Percentiles rank a stretch among this genome's conserved stretches.
Conservation (phyloP, 1,140 invertebrate species). For the Propsilocerus akamusi region DNA sequence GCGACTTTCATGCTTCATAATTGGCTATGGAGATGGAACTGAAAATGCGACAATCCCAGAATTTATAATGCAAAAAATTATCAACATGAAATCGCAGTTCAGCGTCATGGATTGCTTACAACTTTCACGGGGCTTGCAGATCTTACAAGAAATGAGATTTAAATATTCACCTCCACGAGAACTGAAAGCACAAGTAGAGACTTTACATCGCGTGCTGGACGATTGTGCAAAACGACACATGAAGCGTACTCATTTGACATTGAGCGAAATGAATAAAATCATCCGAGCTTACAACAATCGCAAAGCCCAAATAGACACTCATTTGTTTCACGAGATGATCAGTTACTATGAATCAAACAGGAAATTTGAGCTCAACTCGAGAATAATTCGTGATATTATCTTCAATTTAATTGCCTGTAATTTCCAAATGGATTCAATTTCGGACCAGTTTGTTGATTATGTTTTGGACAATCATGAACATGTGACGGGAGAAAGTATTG, state of each 20-base stretch:
- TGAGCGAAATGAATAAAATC: constrained; percentile 16
- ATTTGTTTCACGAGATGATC: constrained; percentile 13
- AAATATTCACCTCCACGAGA: constrained; percentile 12
- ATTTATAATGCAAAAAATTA: constrained; percentile 17
- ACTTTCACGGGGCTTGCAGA: constrained; percentile 19
- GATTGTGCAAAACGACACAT: constrained; percentile 14
- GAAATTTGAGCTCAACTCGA: constrained; percentile 18
- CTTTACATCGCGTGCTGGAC: constrained; percentile 16
- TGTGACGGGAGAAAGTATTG: constrained; percentile 26
- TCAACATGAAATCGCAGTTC: constrained; percentile 19
- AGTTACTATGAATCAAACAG: constrained; percentile 13
- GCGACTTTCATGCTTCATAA: constrained; percentile 23
- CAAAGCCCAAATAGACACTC: constrained; percentile 14
- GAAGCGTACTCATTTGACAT: constrained; percentile 8
- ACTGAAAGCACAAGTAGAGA: constrained; percentile 14
- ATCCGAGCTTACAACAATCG: constrained; percentile 18
- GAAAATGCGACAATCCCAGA: constrained; percentile 18
- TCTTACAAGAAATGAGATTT: constrained; percentile 15
- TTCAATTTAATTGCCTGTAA: constrained; percentile 20
- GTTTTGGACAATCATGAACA: constrained; percentile 19
- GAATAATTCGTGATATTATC: constrained; percentile 21
- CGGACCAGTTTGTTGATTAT: constrained; percentile 26
- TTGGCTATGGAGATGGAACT: constrained; percentile 23
- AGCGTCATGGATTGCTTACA: constrained; percentile 21
- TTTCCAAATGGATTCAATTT: constrained; percentile 21